Conservation (phyloP, 35 echinoderm and acorn worm genomes). For the Eucidaris tribuloides region DNA sequence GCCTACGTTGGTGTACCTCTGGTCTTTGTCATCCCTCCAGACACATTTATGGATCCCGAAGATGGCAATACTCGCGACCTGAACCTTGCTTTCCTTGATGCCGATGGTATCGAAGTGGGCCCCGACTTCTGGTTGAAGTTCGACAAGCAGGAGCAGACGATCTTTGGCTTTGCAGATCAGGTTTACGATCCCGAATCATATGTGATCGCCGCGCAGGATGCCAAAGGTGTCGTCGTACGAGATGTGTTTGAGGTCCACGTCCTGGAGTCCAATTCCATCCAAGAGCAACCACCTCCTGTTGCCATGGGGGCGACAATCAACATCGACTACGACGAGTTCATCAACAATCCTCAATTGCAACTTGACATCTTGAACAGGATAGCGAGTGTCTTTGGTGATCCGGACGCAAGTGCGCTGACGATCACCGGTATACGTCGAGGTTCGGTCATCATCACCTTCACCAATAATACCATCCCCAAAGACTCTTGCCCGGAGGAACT, state of each 20-base stretch:
- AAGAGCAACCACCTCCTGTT: conserved; percentile 51
- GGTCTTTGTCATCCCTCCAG: conserved; percentile 54
- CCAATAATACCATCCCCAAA: conserved; percentile 83
- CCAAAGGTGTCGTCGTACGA: conserved; percentile 12
- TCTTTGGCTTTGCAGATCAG: conserved; percentile 40
- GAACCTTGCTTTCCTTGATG: conserved; percentile 3
- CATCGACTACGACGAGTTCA: conserved; percentile 92
- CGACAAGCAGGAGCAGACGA: conserved; percentile 60
- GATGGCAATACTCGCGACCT: conserved; percentile 75
- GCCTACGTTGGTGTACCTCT: neutral
- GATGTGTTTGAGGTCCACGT: conserved; percentile 76
- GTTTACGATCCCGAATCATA: neutral
- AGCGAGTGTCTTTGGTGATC: conserved; percentile 79
- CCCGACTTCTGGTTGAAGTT: conserved; percentile 68
- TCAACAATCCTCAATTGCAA: conserved; percentile 64
- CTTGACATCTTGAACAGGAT: conserved; percentile 79
- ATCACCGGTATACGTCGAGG: conserved; percentile 76
- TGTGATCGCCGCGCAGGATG: conserved; percentile 73
- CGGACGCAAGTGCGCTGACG: conserved; percentile 77
- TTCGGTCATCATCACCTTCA: conserved; percentile 87
- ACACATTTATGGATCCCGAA: conserved; percentile 83
- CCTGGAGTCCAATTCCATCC: conserved; percentile 7
- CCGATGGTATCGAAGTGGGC: conserved; percentile 20
- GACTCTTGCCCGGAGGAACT: conserved; percentile 64
- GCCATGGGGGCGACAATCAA: conserved; percentile 75